Evolutionary conservation across 2,113 vertebrate species (phyloP).

Genomic region (Xiphophorus maculatus): DNA sequence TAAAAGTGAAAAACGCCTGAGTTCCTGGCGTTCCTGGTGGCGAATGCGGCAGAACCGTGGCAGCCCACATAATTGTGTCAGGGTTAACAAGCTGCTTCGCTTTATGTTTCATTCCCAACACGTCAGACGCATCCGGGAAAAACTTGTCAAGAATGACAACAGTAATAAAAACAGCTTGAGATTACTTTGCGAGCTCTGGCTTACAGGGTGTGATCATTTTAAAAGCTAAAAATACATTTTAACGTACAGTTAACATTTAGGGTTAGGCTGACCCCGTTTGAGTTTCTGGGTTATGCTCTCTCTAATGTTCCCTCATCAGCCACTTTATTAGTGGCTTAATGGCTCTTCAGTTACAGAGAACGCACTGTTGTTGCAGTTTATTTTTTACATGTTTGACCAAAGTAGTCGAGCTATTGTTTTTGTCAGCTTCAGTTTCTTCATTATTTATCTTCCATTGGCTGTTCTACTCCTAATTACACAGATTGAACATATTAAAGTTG

Average conservation of each 20-base stretch:
- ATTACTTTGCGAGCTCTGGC: background rate
- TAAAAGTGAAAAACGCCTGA: slow-evolving; percentile 32
- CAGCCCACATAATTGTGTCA: slow-evolving; percentile 23
- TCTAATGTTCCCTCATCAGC: too few relatives aligned
- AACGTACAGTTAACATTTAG: background rate
- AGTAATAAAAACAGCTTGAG: background rate
- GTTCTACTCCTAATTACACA: too few relatives aligned
- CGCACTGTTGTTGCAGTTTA: too few relatives aligned
- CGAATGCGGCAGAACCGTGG: slow-evolving; percentile 16
- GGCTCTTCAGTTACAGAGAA: too few relatives aligned
- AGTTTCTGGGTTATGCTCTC: too few relatives aligned
- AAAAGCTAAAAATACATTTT: background rate
- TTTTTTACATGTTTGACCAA: too few relatives aligned
- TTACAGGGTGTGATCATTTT: background rate
- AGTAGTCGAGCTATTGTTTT: too few relatives aligned
- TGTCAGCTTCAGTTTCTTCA: too few relatives aligned
- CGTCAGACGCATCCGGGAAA: background rate
- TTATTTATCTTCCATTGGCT: too few relatives aligned
- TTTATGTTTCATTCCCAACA: slow-evolving; percentile 35
- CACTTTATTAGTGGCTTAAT: too few relatives aligned
- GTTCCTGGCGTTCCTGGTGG: slow-evolving; percentile 48
- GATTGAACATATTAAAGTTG: too few relatives aligned
- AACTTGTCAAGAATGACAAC: background rate
- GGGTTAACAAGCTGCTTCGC: slow-evolving; percentile 10
- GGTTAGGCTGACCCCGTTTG: too few relatives aligned